phyloP scores from a whole-genome alignment of 2,888 invertebrate genomes.

The Galeruca laticollis region DNA sequence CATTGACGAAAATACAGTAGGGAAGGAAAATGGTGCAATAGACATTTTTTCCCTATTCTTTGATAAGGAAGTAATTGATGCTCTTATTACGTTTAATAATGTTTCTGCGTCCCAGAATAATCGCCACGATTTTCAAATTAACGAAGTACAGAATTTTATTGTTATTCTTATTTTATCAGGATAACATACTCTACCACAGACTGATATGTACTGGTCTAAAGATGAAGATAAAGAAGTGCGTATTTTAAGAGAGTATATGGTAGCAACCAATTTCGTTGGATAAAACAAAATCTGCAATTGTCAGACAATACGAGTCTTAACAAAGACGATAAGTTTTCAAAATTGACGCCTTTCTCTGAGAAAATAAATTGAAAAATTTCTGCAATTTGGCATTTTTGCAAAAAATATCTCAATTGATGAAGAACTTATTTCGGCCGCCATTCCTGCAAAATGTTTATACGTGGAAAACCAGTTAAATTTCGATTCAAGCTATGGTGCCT shows the following conservation, averaged over 20 bases:
- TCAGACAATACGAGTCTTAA: constrained; percentile 34
- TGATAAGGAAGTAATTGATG: no score
- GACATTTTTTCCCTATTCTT: no score
- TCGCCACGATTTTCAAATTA: constrained; percentile 3
- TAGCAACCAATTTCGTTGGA: constrained; percentile 8
- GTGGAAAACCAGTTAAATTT: constrained; percentile 36
- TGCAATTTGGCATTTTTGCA: no score
- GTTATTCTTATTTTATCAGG: constrained; percentile 2
- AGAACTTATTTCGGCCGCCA: no score
- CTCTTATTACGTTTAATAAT: no score
- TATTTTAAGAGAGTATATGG: constrained; percentile 35
- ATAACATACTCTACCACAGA: constrained; percentile 11
- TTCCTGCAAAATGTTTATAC: no score
- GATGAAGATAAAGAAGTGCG: constrained; percentile 22
- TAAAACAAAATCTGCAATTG: constrained; percentile 36
- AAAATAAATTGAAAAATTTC: constrained; percentile 32
- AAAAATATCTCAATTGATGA: no score
- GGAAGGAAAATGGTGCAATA: no score
- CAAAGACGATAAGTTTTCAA: constrained; percentile 33
- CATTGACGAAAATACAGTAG: no score
- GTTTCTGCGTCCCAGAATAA: neutral
- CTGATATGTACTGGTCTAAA: no score
- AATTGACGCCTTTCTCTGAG: constrained; percentile 29
- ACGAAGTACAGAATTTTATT: neutral
- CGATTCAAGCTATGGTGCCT: constrained; percentile 39